These are phyloP conservation scores for Chrysogorgia sp. DNA, from an alignment of 92 coral and sea anemone species.

Conservation along the genomic window DNA sequence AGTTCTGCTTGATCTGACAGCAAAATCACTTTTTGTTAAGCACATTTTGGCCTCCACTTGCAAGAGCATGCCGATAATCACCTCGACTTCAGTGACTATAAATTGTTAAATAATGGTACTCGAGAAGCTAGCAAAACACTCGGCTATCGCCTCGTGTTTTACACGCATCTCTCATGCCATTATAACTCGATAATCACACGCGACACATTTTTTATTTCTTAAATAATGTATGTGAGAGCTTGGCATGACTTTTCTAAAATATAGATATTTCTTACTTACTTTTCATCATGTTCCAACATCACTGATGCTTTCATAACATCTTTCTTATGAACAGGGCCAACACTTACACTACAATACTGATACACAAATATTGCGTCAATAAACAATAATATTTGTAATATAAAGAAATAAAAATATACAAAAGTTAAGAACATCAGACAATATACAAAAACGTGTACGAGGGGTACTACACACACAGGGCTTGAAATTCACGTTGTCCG, in stretches of 20 bases:
- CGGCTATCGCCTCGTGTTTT: no score
- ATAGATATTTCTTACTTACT: conserved; percentile 53
- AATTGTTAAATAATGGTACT: no score
- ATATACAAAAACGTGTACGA: no score
- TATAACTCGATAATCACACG: no score
- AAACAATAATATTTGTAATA: background rate
- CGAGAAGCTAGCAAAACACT: no score
- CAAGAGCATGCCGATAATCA: no score
- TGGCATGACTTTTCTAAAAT: background rate
- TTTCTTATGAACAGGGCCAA: conserved; percentile 97
- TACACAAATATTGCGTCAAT: background rate
- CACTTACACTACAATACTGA: conserved; percentile 92
- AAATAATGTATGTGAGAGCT: background rate
- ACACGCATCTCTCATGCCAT: no score
- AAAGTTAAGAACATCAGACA: background rate
- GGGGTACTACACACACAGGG: background rate
- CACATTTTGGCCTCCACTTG: no score
- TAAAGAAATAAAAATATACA: background rate
- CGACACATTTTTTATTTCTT: no score
- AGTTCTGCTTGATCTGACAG: no score
- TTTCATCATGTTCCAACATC: conserved; percentile 95
- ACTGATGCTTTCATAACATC: conserved; percentile 97
- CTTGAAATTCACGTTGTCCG: background rate
- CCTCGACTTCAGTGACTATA: no score
- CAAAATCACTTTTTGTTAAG: no score